Evolutionary conservation across 2,113 vertebrate species (phyloP).

Genomic region (Glaucomys volans): DNA sequence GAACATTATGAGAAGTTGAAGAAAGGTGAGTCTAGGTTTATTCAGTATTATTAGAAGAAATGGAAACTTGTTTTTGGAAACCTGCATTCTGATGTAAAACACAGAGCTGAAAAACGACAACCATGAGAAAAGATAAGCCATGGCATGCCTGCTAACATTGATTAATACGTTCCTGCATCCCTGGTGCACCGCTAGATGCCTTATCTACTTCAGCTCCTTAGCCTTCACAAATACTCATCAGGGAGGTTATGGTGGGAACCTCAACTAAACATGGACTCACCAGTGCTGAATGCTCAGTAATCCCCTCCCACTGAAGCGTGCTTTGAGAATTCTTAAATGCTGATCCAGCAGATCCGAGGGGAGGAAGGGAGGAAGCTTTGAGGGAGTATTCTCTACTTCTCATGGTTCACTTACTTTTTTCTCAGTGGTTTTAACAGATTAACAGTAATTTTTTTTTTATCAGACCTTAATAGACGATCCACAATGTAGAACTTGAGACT

Average conservation of each 20-base stretch:
- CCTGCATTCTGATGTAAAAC: background rate
- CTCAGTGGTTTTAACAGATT: background rate
- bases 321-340: background rate
- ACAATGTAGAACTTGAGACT: background rate
- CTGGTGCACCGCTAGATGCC: background rate
- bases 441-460: background rate
- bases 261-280: background rate
- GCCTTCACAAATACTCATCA: background rate
- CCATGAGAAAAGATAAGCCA: background rate
- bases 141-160: background rate
- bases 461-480: background rate
- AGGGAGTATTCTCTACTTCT: background rate
- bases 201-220: background rate
- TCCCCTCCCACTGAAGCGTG: background rate
- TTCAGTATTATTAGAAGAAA: background rate
- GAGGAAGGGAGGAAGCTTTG: background rate
- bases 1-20: constrained; percentile 88
- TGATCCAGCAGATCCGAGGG: background rate
- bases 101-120: background rate
- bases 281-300: background rate
- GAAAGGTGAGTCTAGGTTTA: constrained; percentile 81
- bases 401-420: background rate
- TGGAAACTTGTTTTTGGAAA: background rate
- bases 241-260: background rate
- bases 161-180: background rate